A percentile compares a stretch with the other conserved stretches of the same genome.
phyloP scores from a whole-genome alignment of 2,888 invertebrate genomes.

The Rhorus exstirpatorius region DNA sequence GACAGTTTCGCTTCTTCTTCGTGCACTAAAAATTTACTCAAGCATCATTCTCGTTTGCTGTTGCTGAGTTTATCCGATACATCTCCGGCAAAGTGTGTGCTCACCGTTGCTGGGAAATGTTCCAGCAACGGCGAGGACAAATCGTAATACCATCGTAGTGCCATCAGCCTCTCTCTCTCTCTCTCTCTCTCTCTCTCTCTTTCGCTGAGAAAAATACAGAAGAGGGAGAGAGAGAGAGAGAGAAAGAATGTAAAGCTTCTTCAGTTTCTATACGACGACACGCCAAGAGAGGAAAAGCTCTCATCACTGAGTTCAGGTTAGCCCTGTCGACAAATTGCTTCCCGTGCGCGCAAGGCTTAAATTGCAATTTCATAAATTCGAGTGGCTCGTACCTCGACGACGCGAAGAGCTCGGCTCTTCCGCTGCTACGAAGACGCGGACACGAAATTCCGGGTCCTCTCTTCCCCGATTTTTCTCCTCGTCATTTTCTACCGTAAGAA shows the following conservation, averaged over 20 bases:
- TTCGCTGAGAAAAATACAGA: constrained; percentile 18
- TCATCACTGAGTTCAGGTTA: constrained; percentile 27
- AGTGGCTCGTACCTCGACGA: constrained; percentile 65
- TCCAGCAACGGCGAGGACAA: constrained; percentile 24
- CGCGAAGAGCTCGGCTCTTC: constrained; percentile 35
- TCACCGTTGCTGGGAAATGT: constrained; percentile 7
- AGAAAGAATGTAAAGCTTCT: constrained; percentile 47
- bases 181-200: constrained; percentile 2
- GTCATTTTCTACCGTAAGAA: constrained; percentile 13
- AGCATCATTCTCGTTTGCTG: constrained; percentile 50
- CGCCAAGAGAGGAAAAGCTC: constrained; percentile 26
- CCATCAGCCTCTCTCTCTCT: constrained; percentile 3
- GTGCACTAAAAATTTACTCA: constrained; percentile 49
- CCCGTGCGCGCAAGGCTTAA: constrained; percentile 72
- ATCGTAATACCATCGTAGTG: constrained; percentile 20
- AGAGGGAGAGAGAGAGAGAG: neutral
- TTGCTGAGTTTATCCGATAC: constrained; percentile 26
- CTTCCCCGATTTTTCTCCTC: constrained; percentile 12
- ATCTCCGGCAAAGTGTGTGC: constrained; percentile 46
- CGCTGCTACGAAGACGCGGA: constrained; percentile 15
- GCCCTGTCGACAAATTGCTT: constrained; percentile 76
- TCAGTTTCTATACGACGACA: constrained; percentile 44
- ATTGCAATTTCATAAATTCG: constrained; percentile 82
- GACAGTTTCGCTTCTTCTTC: neutral
- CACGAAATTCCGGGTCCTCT: constrained; percentile 46